These are phyloP conservation scores for Chionoecetes opilio DNA, from an alignment of 1,140 invertebrate species.

Conservation along the genomic window DNA sequence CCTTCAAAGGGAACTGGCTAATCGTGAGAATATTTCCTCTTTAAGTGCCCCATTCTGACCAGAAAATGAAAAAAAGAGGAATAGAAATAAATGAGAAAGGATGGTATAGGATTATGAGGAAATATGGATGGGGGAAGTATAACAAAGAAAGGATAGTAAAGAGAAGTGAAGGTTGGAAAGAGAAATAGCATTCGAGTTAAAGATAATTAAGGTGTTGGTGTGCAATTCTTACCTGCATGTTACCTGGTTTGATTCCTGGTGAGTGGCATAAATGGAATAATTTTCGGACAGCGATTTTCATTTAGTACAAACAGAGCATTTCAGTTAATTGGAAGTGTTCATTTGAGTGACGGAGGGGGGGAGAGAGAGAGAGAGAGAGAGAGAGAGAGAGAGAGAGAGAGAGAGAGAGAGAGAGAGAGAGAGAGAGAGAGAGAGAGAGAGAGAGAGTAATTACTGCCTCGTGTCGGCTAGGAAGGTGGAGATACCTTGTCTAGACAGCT, in stretches of 20 bases:
- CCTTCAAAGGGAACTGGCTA: background rate
- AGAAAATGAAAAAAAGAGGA: background rate
- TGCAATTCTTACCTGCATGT: background rate
- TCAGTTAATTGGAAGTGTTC: too few relatives aligned
- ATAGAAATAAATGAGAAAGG: background rate
- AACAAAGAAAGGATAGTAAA: background rate
- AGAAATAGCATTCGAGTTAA: background rate
- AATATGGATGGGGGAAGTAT: background rate
- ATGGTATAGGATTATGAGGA: background rate
- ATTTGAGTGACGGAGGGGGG: too few relatives aligned
- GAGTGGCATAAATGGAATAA: background rate
- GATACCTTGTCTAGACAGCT: background rate
- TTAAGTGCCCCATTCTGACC: background rate
- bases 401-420: constrained; percentile 27
- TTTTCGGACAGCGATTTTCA: background rate
- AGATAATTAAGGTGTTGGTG: background rate
- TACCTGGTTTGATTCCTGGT: background rate
- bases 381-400: constrained; percentile 12
- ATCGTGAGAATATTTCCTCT: constrained; percentile 29
- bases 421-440: constrained; percentile 27
- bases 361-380: background rate
- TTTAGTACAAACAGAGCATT: background rate
- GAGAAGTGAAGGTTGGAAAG: background rate
- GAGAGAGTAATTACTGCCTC: constrained; percentile 5
- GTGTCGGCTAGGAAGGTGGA: background rate